phyloP scores from a whole-genome alignment of 2,113 vertebrate genomes.

The Pyrgilauda ruficollis region DNA sequence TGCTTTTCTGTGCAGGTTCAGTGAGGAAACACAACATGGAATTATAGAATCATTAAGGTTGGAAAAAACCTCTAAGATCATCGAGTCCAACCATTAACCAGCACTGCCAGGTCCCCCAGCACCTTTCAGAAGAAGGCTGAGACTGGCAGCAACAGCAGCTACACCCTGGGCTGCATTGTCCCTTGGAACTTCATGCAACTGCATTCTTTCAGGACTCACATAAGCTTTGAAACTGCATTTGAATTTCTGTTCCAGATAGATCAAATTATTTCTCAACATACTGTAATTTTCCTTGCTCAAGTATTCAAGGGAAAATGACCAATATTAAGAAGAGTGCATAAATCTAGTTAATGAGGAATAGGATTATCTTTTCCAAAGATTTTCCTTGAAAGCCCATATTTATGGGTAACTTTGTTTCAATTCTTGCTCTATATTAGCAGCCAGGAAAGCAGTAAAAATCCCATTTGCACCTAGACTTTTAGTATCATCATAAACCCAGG shows the following conservation, averaged over 20 bases:
- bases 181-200: background rate
- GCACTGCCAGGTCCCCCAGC: background rate
- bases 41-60: background rate
- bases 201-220: background rate
- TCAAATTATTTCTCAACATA: background rate
- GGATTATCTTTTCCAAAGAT: constrained; percentile 9
- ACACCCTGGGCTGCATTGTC: background rate
- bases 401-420: background rate
- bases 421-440: background rate
- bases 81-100: background rate
- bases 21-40: background rate
- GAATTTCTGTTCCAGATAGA: background rate
- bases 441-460: background rate
- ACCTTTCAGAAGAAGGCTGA: background rate
- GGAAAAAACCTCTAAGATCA: background rate
- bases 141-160: background rate
- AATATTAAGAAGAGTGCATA: background rate
- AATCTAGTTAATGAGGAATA: constrained; percentile 24
- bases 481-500: background rate
- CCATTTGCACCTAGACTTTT: background rate
- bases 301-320: background rate
- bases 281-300: background rate
- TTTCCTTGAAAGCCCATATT: background rate
- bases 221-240: background rate
- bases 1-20: background rate